Conservation (phyloP, 2,113 vertebrate species). For the Alouatta palliata region DNA sequence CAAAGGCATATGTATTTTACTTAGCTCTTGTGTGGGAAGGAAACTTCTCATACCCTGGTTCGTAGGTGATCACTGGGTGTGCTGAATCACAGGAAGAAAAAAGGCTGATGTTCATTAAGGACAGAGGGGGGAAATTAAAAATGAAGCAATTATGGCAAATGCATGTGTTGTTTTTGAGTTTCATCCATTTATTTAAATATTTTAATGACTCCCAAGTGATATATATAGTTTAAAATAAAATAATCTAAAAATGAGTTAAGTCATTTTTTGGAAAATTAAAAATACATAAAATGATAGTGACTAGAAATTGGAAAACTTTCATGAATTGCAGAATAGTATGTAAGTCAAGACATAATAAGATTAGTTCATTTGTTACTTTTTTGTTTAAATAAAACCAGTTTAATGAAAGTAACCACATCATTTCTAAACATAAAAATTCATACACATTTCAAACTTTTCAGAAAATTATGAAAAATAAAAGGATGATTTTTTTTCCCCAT, state of each 20-base stretch:
- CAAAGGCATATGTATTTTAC: neutral
- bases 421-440: neutral
- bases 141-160: conserved; percentile 1
- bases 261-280: neutral
- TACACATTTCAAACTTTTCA: neutral
- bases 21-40: neutral
- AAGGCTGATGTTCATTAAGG: neutral
- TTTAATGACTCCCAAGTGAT: neutral
- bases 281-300: neutral
- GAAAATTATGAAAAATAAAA: neutral
- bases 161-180: neutral
- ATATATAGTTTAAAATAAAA: conserved; percentile 1
- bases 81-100: neutral
- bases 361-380: neutral
- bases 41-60: neutral
- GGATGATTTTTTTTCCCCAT: neutral
- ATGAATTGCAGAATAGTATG: neutral
- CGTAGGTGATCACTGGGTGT: neutral
- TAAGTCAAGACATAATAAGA: neutral
- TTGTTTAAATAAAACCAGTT: neutral
- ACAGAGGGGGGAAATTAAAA: neutral
- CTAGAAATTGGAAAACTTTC: neutral
- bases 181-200: conserved; percentile 20
- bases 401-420: neutral
- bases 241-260: neutral